Evolutionary conservation across 2,888 invertebrate species (phyloP).

Genomic region (Tetragonisca angustula): DNA sequence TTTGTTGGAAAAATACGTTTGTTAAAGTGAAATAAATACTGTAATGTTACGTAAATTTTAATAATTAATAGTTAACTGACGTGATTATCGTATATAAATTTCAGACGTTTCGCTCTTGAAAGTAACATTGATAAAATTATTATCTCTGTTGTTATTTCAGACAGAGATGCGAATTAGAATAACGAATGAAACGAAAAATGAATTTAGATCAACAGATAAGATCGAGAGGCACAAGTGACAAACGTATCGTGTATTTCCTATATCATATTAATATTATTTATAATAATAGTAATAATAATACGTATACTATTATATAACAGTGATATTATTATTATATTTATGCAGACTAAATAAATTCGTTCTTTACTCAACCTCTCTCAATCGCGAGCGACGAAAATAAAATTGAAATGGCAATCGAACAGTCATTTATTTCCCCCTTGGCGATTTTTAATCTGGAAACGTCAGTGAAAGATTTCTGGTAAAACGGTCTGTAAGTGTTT

Average conservation of each 20-base stretch:
- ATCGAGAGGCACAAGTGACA: no score
- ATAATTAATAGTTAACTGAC: no score
- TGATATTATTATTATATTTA: no score
- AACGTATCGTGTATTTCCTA: no score
- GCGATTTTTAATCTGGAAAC: conserved; percentile 43
- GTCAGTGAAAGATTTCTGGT: conserved; percentile 34
- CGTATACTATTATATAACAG: no score
- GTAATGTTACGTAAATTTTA: no score
- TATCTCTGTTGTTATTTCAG: not conserved
- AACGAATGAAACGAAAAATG: not conserved
- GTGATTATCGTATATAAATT: no score
- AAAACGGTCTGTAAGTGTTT: conserved; percentile 51
- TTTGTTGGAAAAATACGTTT: not conserved
- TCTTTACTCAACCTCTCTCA: not conserved
- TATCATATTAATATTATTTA: no score
- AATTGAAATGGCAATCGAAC: not conserved
- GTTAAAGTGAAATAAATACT: not conserved
- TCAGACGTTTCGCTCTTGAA: no score
- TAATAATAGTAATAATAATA: no score
- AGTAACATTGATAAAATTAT: no score
- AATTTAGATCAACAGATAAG: not conserved
- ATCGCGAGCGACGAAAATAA: not conserved
- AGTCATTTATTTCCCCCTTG: not conserved
- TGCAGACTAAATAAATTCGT: not conserved
- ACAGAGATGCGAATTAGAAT: not conserved